Evolutionary conservation across 1,140 invertebrate species (phyloP).

Genomic region (Drosophila orosa): DNA sequence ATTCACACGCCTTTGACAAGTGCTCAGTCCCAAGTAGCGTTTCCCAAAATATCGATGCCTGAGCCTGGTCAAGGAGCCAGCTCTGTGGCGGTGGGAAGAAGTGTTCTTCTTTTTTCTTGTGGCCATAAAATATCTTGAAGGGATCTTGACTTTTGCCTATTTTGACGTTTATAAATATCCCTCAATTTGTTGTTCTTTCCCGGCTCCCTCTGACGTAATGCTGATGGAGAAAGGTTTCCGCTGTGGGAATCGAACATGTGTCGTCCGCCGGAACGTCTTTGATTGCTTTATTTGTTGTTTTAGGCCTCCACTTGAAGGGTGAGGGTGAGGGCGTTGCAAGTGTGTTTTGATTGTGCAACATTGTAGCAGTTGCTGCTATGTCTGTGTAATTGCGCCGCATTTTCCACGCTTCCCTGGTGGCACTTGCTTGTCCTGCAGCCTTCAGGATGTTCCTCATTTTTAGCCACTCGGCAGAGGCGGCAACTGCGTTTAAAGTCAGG

Average conservation of each 20-base stretch:
- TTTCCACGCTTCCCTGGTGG: slow-evolving; percentile 76
- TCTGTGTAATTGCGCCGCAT: slow-evolving; percentile 65
- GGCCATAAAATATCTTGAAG: slow-evolving; percentile 66
- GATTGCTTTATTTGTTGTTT: slow-evolving; percentile 83
- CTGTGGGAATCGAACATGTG: slow-evolving; percentile 75
- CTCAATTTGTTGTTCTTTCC: slow-evolving; percentile 68
- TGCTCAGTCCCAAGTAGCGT: slow-evolving; percentile 23
- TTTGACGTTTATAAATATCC: slow-evolving; percentile 83
- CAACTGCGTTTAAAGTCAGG: slow-evolving; percentile 27
- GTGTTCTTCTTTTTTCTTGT: slow-evolving; percentile 42
- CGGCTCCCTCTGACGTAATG: slow-evolving; percentile 66
- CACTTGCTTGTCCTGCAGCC: slow-evolving; percentile 52
- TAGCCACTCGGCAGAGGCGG: slow-evolving; percentile 19
- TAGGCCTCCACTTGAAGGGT: slow-evolving; percentile 46
- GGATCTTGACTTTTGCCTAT: slow-evolving; percentile 69
- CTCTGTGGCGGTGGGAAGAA: slow-evolving; percentile 22
- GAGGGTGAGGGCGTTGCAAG: slow-evolving; percentile 69
- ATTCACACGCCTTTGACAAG: slow-evolving; percentile 78
- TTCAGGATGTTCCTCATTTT: slow-evolving; percentile 71
- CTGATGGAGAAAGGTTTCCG: slow-evolving; percentile 78
- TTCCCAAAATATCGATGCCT: background rate
- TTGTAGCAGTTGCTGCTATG: slow-evolving; percentile 29
- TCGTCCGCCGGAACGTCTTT: slow-evolving; percentile 48
- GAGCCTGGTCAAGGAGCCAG: slow-evolving; percentile 29
- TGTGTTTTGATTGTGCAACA: slow-evolving; percentile 75